Percentiles rank a stretch among this genome's conserved stretches.
Evolutionary conservation across 2,888 invertebrate species (phyloP).

Genomic region (Plagiodera versicolora): DNA sequence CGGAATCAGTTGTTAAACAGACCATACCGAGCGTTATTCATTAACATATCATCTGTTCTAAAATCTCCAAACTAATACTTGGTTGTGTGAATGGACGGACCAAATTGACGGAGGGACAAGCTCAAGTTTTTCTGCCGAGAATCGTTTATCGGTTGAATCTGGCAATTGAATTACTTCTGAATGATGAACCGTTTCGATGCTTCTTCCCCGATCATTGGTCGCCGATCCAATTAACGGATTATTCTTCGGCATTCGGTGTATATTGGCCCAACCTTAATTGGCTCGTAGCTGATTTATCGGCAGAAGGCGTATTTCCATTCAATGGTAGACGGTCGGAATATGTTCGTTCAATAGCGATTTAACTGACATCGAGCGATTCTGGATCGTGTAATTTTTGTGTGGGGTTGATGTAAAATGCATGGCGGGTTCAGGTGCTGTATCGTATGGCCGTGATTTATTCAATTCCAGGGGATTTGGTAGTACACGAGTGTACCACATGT

Average conservation of each 20-base stretch:
- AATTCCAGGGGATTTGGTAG: too few species aligned
- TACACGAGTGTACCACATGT: too few species aligned
- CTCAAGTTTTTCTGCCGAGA: background rate
- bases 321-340: constrained; percentile 5
- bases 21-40: too few species aligned
- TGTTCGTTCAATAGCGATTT: constrained; percentile 7
- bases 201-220: background rate
- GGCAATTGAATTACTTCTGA: background rate
- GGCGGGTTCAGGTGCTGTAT: too few species aligned
- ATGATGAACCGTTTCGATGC: background rate
- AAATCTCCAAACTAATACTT: too few species aligned
- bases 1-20: too few species aligned
- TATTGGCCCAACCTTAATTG: constrained; percentile 13
- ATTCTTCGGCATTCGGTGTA: background rate
- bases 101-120: background rate
- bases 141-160: background rate
- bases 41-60: too few species aligned
- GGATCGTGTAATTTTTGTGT: constrained; percentile 2
- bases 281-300: constrained; percentile 17
- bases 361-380: background rate
- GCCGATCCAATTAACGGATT: background rate
- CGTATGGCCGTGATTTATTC: background rate
- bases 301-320: constrained; percentile 11
- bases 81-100: background rate
- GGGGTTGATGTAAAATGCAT: constrained; percentile 4